Evolutionary conservation across 2,797 vertebrate genomes (phyloP), one percentile per base, ranked within the genome.

Genomic region (Platalea minor): DNA sequence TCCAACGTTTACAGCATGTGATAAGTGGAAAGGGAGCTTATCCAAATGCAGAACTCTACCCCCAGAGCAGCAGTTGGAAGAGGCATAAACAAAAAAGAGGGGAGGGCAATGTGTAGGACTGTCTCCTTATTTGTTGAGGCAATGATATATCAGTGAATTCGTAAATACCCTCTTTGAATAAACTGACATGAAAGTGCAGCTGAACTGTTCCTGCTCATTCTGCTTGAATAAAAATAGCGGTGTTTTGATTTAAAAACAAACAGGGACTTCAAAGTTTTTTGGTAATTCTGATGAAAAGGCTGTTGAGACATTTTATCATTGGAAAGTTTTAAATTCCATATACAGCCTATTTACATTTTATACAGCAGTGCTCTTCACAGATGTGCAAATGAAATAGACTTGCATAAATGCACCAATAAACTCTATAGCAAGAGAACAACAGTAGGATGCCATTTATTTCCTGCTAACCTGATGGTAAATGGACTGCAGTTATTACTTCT

Each of bases 161-260:
- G 29, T 63, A 92, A 93, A 67, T 29, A 46, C 7, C 15, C 17
- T 81, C 70, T 91, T 46, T 75, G 76, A 93, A 73, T 77, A 87
- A 73, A 87, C 33, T 63, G 75, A 46, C 29, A n/a, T 26, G 39
- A 45, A 94, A 93, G 37, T 78, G 51, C 57, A 80, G 48, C 43
- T 80, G 82, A 94, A 64, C 88, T 76, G n/a, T 65, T 93, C 35
- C 67, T 90, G 74, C 43, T 77, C 4, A 2, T 73, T 89, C 17
- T 85, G 24, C 68, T 83, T 83, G 57, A 90, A 91, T 81, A 54
- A 95, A 95, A 94, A 88, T 33, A 83, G 19, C 7, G 5, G 21
- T 69, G 70, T 77, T 94, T 87, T 94, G 76, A 88, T 95, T 89
- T 79, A 82, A 91, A 88, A 93, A 83, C 60, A 89, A 93, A 85